These are phyloP conservation scores for Eudemis profundana DNA, from an alignment of 2,888 invertebrate genomes.

Conservation along the genomic window DNA sequence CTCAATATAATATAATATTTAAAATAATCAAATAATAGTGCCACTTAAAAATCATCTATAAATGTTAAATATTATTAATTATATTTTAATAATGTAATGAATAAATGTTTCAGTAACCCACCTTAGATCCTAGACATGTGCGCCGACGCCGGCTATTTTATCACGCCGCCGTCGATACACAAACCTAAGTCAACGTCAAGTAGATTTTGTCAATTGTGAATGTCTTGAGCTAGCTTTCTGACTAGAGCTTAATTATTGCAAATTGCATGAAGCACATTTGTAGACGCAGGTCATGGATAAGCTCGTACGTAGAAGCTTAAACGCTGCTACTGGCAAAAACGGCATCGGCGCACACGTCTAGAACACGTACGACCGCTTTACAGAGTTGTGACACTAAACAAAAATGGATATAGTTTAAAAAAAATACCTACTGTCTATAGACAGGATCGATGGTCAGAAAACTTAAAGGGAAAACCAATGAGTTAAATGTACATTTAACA, in stretches of 20 bases:
- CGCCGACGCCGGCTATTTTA: not conserved
- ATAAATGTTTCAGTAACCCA: slow-evolving; percentile 6
- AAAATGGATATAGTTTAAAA: slow-evolving; percentile 42
- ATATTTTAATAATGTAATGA: slow-evolving; percentile 29
- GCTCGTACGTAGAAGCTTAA: no score
- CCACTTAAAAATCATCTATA: slow-evolving; percentile 48
- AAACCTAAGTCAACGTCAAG: no score
- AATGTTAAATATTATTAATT: slow-evolving; percentile 30
- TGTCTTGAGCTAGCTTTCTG: no score
- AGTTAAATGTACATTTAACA: no score
- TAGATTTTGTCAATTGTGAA: no score
- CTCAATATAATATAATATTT: slow-evolving; percentile 43
- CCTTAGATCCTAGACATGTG: slow-evolving; percentile 33
- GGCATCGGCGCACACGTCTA: not conserved
- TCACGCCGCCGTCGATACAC: not conserved
- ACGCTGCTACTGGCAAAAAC: no score
- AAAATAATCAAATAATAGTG: slow-evolving; percentile 47
- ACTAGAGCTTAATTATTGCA: no score
- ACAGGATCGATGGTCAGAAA: slow-evolving; percentile 38
- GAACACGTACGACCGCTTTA: slow-evolving; percentile 55
- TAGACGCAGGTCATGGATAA: no score
- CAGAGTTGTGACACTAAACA: slow-evolving; percentile 56
- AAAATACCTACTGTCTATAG: slow-evolving; percentile 16
- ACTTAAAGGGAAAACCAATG: not conserved
- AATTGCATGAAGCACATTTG: no score